Evolutionary conservation across 2,888 invertebrate species (phyloP).

Genomic region (Anagyrus pseudococci): DNA sequence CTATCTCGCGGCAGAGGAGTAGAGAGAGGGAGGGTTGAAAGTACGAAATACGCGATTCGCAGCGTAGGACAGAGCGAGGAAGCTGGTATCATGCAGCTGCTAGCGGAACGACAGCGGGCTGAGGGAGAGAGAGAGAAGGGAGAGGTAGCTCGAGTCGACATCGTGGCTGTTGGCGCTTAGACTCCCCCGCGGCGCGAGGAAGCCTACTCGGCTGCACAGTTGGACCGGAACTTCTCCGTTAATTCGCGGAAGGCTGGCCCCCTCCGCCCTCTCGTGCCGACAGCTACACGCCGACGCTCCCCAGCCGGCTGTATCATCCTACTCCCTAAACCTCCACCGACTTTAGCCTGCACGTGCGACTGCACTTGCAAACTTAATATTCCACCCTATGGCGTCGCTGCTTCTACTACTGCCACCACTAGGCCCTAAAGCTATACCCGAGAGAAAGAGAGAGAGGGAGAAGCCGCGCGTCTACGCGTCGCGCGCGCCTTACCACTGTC

Average conservation of each 20-base stretch:
- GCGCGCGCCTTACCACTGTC: constrained; percentile 71
- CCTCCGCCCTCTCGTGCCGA: not conserved
- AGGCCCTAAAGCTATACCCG: not conserved
- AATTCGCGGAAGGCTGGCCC: constrained; percentile 27
- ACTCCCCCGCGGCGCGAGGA: not conserved
- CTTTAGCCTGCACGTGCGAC: not conserved
- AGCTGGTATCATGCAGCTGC: no score
- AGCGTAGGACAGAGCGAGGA: no score
- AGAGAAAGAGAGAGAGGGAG: no score
- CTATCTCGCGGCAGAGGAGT: no score
- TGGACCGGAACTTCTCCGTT: constrained; percentile 35
- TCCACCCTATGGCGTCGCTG: constrained; percentile 9
- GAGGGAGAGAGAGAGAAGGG: no score
- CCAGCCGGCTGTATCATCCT: not conserved
- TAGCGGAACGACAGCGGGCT: no score
- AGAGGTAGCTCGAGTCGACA: constrained; percentile 31
- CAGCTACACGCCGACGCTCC: not conserved
- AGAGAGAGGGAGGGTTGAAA: no score
- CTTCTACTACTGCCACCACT: no score
- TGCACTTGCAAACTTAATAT: constrained; percentile 27
- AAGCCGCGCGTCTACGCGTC: not conserved
- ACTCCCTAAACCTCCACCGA: not conserved
- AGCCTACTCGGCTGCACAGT: constrained; percentile 4
- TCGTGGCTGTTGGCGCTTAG: no score
- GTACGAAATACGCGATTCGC: no score